phyloP scores from a whole-genome alignment of 1,140 invertebrate species.

The Euura saliciscinereae region DNA sequence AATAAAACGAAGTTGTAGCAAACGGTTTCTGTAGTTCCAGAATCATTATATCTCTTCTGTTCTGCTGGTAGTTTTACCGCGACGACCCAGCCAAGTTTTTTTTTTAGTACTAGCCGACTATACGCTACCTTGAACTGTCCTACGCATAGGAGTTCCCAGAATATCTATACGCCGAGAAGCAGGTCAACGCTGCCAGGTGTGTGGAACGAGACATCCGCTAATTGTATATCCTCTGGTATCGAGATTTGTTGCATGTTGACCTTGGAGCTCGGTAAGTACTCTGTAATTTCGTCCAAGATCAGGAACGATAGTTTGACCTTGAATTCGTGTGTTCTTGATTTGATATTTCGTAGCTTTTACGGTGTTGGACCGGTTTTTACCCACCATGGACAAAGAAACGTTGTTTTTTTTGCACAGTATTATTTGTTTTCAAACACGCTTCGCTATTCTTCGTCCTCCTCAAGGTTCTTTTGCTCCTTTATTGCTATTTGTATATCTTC shows the following conservation, averaged over 20 bases:
- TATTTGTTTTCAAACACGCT: too few relatives aligned
- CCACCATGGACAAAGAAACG: neutral
- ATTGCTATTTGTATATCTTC: too few relatives aligned
- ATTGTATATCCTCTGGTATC: neutral
- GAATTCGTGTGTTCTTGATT: neutral
- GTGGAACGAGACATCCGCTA: neutral
- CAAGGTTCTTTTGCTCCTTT: too few relatives aligned
- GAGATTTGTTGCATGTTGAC: neutral
- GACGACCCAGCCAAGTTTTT: slow-evolving; percentile 19
- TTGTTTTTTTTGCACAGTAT: neutral
- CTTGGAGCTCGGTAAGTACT: neutral
- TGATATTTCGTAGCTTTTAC: neutral
- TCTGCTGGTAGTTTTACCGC: slow-evolving; percentile 11
- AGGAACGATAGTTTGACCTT: neutral
- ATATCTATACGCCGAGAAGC: slow-evolving; percentile 16
- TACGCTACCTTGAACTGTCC: slow-evolving; percentile 13
- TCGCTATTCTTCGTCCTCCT: too few relatives aligned
- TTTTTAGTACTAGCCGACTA: slow-evolving; percentile 13
- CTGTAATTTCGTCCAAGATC: neutral
- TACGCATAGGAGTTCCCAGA: slow-evolving; percentile 9
- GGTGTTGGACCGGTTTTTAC: too few relatives aligned
- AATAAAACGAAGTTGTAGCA: neutral
- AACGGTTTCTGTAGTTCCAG: too few relatives aligned
- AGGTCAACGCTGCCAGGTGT: neutral
- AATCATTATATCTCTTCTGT: neutral